Conservation (phyloP, 1,140 invertebrate genomes). For the Geopemphigus sp. region DNA sequence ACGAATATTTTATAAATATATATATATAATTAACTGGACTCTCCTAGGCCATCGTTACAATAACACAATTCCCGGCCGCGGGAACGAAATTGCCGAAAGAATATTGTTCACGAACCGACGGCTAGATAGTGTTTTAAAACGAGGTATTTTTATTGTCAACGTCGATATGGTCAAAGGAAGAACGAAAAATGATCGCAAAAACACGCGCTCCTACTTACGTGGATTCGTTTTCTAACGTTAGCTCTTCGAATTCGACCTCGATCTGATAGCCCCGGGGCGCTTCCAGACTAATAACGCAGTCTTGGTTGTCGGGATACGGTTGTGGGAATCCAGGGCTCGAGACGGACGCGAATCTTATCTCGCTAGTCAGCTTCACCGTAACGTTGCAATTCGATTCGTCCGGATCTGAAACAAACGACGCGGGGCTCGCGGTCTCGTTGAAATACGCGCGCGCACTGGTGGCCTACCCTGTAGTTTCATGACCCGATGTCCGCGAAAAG, state of each 20-base stretch:
- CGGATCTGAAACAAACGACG: neutral
- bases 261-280: constrained; percentile 63
- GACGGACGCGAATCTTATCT: constrained; percentile 61
- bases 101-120: no score
- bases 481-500: no score
- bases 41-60: neutral
- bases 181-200: no score
- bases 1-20: neutral
- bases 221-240: constrained; percentile 68
- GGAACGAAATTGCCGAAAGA: no score
- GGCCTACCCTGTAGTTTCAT: no score
- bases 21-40: no score
- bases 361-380: constrained; percentile 61
- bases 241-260: constrained; percentile 67
- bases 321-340: constrained; percentile 69
- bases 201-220: constrained; percentile 62
- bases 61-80: no score
- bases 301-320: constrained; percentile 68
- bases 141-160: no score
- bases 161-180: no score
- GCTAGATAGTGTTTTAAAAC: no score
- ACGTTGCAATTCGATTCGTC: constrained; percentile 57
- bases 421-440: no score
- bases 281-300: constrained; percentile 63
- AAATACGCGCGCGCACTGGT: no score